Evolutionary conservation across 2,113 vertebrate species (phyloP).

Genomic region (Brienomyrus brachyistius): DNA sequence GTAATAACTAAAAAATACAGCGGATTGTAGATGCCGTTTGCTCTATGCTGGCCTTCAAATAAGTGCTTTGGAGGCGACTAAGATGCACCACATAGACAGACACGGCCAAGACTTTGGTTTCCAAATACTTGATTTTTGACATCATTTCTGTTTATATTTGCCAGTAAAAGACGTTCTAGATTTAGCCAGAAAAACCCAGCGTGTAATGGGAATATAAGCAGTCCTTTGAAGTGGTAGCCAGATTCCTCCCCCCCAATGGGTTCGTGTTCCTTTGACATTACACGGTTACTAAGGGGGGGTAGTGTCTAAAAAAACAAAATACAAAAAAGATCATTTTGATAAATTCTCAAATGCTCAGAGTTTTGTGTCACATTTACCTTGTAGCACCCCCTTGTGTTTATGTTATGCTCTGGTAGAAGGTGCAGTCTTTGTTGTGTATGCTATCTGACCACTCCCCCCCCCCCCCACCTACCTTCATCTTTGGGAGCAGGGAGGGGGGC

Average conservation of each 20-base stretch:
- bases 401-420: neutral
- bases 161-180: neutral
- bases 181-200: neutral
- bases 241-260: neutral
- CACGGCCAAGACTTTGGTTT: neutral
- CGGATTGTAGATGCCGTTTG: neutral
- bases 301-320: neutral
- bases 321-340: neutral
- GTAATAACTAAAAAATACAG: neutral
- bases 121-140: neutral
- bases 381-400: constrained; percentile 54
- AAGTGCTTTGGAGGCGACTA: neutral
- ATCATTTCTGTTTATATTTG: neutral
- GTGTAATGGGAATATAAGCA: neutral
- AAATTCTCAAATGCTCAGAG: neutral
- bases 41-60: neutral
- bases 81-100: neutral
- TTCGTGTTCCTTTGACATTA: neutral
- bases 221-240: neutral
- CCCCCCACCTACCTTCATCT: neutral
- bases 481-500: neutral
- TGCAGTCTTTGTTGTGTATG: neutral
- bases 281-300: neutral
- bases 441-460: neutral
- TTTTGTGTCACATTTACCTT: constrained; percentile 31